Evolutionary conservation across 1,140 invertebrate genomes (phyloP).

Genomic region (Trachymyrmex cornetzi): DNA sequence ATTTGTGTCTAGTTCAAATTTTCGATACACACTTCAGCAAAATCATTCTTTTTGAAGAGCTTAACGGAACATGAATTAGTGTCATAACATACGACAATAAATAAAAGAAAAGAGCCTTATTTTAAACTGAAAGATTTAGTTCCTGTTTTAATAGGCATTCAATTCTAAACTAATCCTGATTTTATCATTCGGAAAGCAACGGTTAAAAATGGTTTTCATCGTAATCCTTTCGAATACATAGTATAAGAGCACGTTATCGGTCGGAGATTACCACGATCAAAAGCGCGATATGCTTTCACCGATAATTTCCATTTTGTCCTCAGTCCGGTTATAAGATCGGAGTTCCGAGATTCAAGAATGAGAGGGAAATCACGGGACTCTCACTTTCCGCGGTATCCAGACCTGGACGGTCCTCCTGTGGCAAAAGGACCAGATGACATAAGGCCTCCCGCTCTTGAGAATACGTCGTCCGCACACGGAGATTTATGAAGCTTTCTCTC

Average conservation of each 20-base stretch:
- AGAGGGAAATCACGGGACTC: slow-evolving; percentile 71
- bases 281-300: slow-evolving; percentile 57
- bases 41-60: not conserved
- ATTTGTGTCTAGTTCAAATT: too few relatives aligned
- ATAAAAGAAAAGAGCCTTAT: not conserved
- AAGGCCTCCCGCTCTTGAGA: slow-evolving; percentile 67
- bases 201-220: not conserved
- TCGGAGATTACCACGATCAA: slow-evolving; percentile 38
- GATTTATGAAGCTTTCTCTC: slow-evolving; percentile 84
- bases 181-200: not conserved
- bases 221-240: slow-evolving; percentile 40
- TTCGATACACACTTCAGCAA: too few relatives aligned
- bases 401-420: slow-evolving; percentile 58
- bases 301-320: slow-evolving; percentile 59
- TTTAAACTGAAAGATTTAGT: not conserved
- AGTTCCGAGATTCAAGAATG: slow-evolving; percentile 15
- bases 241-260: slow-evolving; percentile 41
- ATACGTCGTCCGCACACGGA: slow-evolving; percentile 64
- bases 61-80: not conserved
- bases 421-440: slow-evolving; percentile 75
- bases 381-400: slow-evolving; percentile 76
- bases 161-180: slow-evolving; percentile 11
- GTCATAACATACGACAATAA: not conserved
- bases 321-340: slow-evolving; percentile 2
- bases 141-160: not conserved